phyloP scores from a whole-genome alignment of 2,888 invertebrate species.

The Myathropa florea region DNA sequence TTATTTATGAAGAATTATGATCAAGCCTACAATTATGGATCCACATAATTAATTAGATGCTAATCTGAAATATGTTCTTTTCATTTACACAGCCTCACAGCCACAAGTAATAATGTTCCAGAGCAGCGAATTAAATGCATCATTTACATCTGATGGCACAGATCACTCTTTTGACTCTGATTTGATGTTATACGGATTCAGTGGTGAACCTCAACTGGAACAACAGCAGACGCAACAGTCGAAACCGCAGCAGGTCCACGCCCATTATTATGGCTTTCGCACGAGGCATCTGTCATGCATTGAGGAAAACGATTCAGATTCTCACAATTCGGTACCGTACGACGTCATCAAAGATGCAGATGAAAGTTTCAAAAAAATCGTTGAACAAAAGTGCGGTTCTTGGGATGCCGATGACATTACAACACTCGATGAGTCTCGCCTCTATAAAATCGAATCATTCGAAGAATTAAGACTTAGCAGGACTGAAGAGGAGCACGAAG shows the following conservation, averaged over 20 bases:
- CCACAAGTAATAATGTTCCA: slow-evolving; percentile 42
- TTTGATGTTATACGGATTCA: slow-evolving; percentile 72
- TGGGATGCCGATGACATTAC: slow-evolving; percentile 76
- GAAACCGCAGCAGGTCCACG: slow-evolving; percentile 70
- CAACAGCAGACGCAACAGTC: slow-evolving; percentile 28
- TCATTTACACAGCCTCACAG: slow-evolving; percentile 18
- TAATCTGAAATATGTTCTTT: not conserved
- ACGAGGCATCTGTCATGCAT: slow-evolving; percentile 80
- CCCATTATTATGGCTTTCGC: slow-evolving; percentile 77
- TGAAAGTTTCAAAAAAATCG: slow-evolving; percentile 77
- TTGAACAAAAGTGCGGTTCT: slow-evolving; percentile 42
- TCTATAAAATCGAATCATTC: slow-evolving; percentile 77
- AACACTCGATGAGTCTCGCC: slow-evolving; percentile 79
- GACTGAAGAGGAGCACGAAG: slow-evolving; percentile 73
- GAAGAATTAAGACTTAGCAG: slow-evolving; percentile 76
- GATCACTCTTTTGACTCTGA: slow-evolving; percentile 72
- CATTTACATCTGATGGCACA: slow-evolving; percentile 72
- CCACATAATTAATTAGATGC: slow-evolving; percentile 1
- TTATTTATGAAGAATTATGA: slow-evolving; percentile 51
- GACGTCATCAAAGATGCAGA: slow-evolving; percentile 79
- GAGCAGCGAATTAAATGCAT: slow-evolving; percentile 72
- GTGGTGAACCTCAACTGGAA: slow-evolving; percentile 63
- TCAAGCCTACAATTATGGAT: slow-evolving; percentile 24
- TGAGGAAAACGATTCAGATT: slow-evolving; percentile 80
- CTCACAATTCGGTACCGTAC: slow-evolving; percentile 77